Conservation (phyloP, 2,888 invertebrate species). For the Mantis religiosa region DNA sequence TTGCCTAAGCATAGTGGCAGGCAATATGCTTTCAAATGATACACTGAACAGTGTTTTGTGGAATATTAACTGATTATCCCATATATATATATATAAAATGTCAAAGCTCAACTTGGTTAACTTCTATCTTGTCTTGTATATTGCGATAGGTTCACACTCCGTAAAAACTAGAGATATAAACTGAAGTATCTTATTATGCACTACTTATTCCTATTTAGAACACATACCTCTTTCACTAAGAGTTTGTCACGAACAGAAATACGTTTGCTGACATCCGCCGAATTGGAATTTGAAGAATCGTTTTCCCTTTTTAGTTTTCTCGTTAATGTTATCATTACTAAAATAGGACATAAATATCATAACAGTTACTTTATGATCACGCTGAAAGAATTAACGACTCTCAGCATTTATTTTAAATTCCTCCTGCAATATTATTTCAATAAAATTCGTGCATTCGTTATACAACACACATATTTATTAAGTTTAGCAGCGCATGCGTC, state of each 20-base stretch:
- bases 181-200: no score
- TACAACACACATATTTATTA: no score
- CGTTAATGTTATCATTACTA: slow-evolving; percentile 65
- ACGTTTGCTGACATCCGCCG: slow-evolving; percentile 47
- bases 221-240: slow-evolving; percentile 68
- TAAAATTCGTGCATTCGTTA: background rate
- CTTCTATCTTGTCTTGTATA: no score
- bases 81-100: no score
- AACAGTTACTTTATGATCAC: background rate
- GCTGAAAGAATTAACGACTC: background rate
- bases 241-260: slow-evolving; percentile 76
- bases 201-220: background rate
- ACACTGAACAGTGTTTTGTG: no score
- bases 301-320: slow-evolving; percentile 62
- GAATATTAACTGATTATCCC: no score
- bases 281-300: slow-evolving; percentile 41
- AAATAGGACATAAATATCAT: background rate
- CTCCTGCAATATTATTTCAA: background rate
- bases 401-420: background rate
- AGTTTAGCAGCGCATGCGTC: background rate
- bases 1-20: no score
- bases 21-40: no score
- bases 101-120: no score
- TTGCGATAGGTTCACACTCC: no score
- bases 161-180: no score